A percentile compares a stretch with the other conserved stretches of the same genome.
Evolutionary conservation across 2,113 vertebrate genomes (phyloP).

Genomic region (Probosciger aterrimus): DNA sequence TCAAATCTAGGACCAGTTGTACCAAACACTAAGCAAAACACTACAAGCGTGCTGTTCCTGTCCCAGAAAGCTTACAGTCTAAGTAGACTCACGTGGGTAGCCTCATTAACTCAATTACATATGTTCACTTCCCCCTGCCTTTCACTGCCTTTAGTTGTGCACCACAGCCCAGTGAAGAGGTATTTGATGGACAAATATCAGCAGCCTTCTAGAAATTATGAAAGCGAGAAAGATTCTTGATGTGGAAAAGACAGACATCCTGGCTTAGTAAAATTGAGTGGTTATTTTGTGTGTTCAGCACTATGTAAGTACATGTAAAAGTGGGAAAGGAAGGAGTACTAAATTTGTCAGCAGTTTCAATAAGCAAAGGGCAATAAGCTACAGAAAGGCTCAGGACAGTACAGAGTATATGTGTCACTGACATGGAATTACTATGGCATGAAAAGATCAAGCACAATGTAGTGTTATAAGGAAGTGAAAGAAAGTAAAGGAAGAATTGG

Average conservation of each 20-base stretch:
- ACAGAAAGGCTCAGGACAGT: background rate
- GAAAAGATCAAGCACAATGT: background rate
- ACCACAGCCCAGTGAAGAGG: background rate
- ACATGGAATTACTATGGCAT: background rate
- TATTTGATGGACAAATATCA: background rate
- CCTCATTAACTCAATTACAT: constrained; percentile 49
- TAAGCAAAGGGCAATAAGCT: background rate
- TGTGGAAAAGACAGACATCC: background rate
- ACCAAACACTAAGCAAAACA: background rate
- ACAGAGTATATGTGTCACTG: background rate
- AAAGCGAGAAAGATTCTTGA: background rate
- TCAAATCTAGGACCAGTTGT: background rate
- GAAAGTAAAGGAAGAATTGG: background rate
- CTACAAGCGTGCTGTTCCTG: background rate
- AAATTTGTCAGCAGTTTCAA: background rate
- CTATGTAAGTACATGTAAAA: background rate
- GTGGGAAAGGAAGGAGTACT: background rate
- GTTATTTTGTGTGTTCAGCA: background rate
- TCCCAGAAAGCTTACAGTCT: background rate
- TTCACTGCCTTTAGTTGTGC: background rate
- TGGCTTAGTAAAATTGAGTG: background rate
- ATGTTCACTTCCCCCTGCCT: background rate
- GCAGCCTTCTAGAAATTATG: background rate
- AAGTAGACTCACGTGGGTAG: constrained; percentile 18
- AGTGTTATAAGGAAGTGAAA: background rate